Conservation (phyloP, 2,113 vertebrate species). For the Deroptyus accipitrinus region DNA sequence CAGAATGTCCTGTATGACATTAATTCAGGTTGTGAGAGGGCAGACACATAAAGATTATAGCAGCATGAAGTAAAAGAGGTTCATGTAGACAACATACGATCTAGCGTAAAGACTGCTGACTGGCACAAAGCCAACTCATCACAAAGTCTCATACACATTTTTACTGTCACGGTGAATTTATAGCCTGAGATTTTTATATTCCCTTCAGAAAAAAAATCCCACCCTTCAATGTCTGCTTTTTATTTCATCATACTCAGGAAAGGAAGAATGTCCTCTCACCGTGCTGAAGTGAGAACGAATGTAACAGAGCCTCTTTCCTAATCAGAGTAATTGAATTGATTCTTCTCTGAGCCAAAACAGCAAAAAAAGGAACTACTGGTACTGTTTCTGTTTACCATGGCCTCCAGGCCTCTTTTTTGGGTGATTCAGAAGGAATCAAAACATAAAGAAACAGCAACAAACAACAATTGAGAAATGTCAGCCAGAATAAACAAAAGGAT, state of each 20-base stretch:
- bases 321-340: conserved; percentile 14
- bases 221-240: not conserved
- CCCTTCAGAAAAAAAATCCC: not conserved
- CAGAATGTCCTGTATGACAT: conserved; percentile 14
- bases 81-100: not conserved
- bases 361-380: not conserved
- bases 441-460: not conserved
- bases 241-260: not conserved
- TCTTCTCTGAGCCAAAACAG: conserved; percentile 17
- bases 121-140: conserved; percentile 3
- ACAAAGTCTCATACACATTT: not conserved
- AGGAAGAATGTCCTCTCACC: not conserved
- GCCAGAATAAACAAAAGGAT: not conserved
- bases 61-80: not conserved
- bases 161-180: not conserved
- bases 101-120: not conserved
- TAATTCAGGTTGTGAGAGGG: conserved; percentile 5
- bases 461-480: not conserved
- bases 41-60: conserved; percentile 18
- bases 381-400: not conserved
- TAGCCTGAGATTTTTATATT: conserved; percentile 1
- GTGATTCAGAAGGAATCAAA: conserved; percentile 19
- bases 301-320: not conserved
- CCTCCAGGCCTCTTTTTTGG: not conserved
- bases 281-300: not conserved